These are phyloP conservation scores for Acipenser transmontanus DNA, from an alignment of 2,797 vertebrate species.

Conservation along the genomic window DNA sequence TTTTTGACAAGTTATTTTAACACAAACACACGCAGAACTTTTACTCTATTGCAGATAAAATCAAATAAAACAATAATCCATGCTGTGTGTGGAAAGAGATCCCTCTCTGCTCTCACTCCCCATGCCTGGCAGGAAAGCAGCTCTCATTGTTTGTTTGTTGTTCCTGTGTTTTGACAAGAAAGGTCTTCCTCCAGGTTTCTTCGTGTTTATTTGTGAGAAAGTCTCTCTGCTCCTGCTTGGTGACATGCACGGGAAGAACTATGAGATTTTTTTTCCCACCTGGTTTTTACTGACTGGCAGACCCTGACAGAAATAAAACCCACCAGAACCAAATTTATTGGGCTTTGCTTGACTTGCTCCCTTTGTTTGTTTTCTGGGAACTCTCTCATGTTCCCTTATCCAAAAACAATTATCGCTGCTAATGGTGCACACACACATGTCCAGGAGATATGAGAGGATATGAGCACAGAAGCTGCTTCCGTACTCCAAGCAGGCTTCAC, in stretches of 20 bases:
- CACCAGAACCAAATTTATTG: neutral
- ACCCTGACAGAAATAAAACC: neutral
- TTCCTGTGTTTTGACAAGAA: neutral
- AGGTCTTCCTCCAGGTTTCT: neutral
- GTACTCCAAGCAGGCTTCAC: neutral
- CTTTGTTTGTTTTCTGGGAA: neutral
- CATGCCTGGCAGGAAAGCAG: conserved; percentile 9
- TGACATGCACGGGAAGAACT: conserved; percentile 4
- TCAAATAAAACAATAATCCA: too few relatives aligned
- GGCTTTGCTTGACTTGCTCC: conserved; percentile 11
- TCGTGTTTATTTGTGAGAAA: conserved; percentile 12
- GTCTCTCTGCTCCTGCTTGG: conserved; percentile 16
- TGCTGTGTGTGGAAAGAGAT: neutral
- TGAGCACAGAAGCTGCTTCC: conserved; percentile 9
- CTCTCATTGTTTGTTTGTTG: conserved; percentile 18
- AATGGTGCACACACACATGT: neutral
- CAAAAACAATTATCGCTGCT: conserved; percentile 19
- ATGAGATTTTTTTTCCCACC: conserved; percentile 23
- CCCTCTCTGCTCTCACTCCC: neutral
- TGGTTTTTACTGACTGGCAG: conserved; percentile 15
- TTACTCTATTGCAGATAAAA: too few relatives aligned
- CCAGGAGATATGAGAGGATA: neutral
- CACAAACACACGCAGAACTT: too few relatives aligned
- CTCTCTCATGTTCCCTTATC: conserved; percentile 33
- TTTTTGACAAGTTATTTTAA: too few relatives aligned